Evolutionary conservation across 2,888 invertebrate species (phyloP).

Genomic region (Cheilosia vernalis): DNA sequence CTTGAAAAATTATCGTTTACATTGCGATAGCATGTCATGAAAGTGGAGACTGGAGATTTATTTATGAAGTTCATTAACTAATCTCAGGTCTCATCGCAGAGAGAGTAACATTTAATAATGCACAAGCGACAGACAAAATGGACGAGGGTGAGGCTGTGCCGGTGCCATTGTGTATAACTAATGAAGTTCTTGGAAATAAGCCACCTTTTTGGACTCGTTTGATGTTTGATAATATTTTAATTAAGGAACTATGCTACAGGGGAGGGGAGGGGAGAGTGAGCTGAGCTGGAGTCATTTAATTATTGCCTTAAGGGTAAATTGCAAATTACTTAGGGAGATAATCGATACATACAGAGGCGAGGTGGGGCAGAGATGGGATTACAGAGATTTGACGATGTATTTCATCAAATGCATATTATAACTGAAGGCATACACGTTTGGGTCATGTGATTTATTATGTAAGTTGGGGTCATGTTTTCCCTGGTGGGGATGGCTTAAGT

Average conservation of each 20-base stretch:
- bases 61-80: slow-evolving; percentile 64
- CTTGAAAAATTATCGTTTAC: slow-evolving; percentile 29
- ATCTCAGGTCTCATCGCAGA: slow-evolving; percentile 58
- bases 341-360: slow-evolving; percentile 8
- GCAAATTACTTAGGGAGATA: slow-evolving; percentile 62
- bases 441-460: slow-evolving; percentile 44
- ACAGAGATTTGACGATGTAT: slow-evolving; percentile 44
- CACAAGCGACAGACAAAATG: slow-evolving; percentile 32
- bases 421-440: slow-evolving; percentile 41
- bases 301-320: slow-evolving; percentile 50
- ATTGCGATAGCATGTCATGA: slow-evolving; percentile 34
- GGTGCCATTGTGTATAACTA: neutral
- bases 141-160: neutral
- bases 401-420: slow-evolving; percentile 59
- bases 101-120: slow-evolving; percentile 69
- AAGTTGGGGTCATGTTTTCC: slow-evolving; percentile 25
- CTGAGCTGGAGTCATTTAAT: slow-evolving; percentile 58
- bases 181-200: slow-evolving; percentile 54
- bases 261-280: neutral
- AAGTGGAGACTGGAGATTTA: slow-evolving; percentile 50
- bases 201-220: slow-evolving; percentile 55
- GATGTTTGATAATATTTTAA: slow-evolving; percentile 72
- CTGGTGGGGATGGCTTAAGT: neutral
- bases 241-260: slow-evolving; percentile 50
- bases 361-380: slow-evolving; percentile 10